Evolutionary conservation across 2,888 invertebrate genomes (phyloP), one percentile per base, ranked within the genome.

Genomic region (Agrochola litura): DNA sequence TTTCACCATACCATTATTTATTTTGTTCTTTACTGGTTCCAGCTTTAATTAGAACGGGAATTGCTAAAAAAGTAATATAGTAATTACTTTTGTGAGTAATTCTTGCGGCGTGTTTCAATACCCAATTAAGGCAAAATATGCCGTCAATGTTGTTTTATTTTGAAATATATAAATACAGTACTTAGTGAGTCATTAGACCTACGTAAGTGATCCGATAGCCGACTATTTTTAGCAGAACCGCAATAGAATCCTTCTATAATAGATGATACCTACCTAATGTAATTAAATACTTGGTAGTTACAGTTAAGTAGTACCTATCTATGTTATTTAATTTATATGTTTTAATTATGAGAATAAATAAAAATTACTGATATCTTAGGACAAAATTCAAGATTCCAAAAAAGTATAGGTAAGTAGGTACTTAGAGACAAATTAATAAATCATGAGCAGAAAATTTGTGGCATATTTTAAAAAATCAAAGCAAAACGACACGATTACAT

Each of bases 221-320:
- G 52, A 68, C 75, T 82, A 82, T 75, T 84, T 61, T 68, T 79
- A 79, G 84, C 58, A 10, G 37, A 64, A 82, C 84, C 84, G 81
- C 84, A 80, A 76, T 67, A 64, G 49, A 43, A 68, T 65, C 63
- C 66, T 54, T 82, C 41, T 49, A 52, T 52, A 6, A 52, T 16
- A 72, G 49, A 73, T 60, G n/a, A n/a, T n/a, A n/a, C n/a, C n/a
- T n/a, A 19, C 52, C 52, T 52, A 68, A 46, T 46, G 25, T 68
- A 43, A 25, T 37, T 54, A 46, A 19, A 37, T 54, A 46, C n/a
- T 30, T 25, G 52, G 9, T 19, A 37, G 37, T 37, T 37, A 52
- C 19, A 68, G 4, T 25, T 30, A 25, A 68, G 14, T 49, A 49
- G 25, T 54, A 43, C n/a, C 19, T 37, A 37, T 37, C 0, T 73